Conservation (phyloP, 2,888 invertebrate genomes). For the Scrobipalpa costella region DNA sequence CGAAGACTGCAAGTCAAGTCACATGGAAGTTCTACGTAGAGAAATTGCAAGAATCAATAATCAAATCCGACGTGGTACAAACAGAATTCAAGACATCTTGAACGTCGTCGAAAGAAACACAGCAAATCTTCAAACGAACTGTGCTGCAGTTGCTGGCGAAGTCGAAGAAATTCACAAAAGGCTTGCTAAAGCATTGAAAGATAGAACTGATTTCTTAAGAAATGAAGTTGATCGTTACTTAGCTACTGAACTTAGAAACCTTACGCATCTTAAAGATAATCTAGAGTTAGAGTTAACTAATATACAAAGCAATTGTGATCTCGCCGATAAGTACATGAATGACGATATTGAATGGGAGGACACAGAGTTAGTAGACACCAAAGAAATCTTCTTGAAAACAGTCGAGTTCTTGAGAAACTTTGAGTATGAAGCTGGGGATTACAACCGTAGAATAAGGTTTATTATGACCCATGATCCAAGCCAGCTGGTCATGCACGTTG, state of each 20-base stretch:
- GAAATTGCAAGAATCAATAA: constrained; percentile 95
- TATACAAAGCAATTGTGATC: constrained; percentile 97
- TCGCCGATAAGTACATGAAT: constrained; percentile 96
- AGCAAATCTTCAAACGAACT: constrained; percentile 92
- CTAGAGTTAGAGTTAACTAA: constrained; percentile 97
- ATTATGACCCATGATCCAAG: constrained; percentile 96
- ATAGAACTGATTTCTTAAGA: constrained; percentile 92
- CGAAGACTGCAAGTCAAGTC: constrained; percentile 96
- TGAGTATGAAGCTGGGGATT: constrained; percentile 96
- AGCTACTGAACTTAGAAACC: constrained; percentile 91
- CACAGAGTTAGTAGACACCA: constrained; percentile 95
- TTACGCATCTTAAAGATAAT: constrained; percentile 94
- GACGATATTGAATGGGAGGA: constrained; percentile 96
- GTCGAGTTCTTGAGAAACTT: constrained; percentile 97
- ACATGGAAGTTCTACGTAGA: constrained; percentile 96
- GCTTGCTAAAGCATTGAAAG: constrained; percentile 93
- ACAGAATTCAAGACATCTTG: constrained; percentile 93
- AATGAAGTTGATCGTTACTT: constrained; percentile 96
- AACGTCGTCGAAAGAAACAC: constrained; percentile 94
- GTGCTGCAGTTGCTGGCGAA: constrained; percentile 94
- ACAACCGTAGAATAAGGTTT: constrained; percentile 91
- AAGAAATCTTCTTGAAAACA: constrained; percentile 97
- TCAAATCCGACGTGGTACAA: constrained; percentile 93
- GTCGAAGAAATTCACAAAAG: constrained; percentile 95
- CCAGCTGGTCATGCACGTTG: constrained; percentile 92